phyloP scores from a whole-genome alignment of 2,888 invertebrate genomes.

The Agrochola lota region DNA sequence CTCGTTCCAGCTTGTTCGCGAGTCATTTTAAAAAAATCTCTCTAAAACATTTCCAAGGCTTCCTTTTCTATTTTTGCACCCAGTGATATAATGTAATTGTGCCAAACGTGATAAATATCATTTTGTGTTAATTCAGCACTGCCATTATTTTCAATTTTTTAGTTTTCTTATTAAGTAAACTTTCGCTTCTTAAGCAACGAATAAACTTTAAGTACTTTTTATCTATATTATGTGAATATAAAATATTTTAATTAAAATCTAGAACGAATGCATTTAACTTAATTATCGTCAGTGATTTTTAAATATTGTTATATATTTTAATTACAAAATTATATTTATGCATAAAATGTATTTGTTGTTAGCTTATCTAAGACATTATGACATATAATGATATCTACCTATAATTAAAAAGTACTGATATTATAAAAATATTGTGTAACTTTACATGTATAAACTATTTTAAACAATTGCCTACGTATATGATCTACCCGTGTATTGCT shows the following conservation, averaged over 20 bases:
- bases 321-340: slow-evolving; percentile 66
- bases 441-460: slow-evolving; percentile 62
- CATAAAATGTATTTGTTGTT: slow-evolving; percentile 71
- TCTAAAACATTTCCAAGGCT: slow-evolving; percentile 54
- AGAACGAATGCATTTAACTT: slow-evolving; percentile 72
- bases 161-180: slow-evolving; percentile 56
- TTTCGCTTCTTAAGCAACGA: slow-evolving; percentile 66
- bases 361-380: slow-evolving; percentile 65
- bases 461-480: slow-evolving; percentile 64
- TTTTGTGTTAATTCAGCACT: slow-evolving; percentile 65
- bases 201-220: slow-evolving; percentile 62
- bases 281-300: slow-evolving; percentile 61
- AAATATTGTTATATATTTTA: slow-evolving; percentile 65
- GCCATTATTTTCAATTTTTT: slow-evolving; percentile 64
- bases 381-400: slow-evolving; percentile 58
- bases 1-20: slow-evolving; percentile 61
- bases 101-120: slow-evolving; percentile 69
- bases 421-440: slow-evolving; percentile 61
- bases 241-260: slow-evolving; percentile 57
- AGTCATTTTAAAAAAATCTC: slow-evolving; percentile 53
- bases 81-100: slow-evolving; percentile 70
- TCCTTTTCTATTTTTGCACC: slow-evolving; percentile 51
- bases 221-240: slow-evolving; percentile 56
- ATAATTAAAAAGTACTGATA: slow-evolving; percentile 70
- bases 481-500: slow-evolving; percentile 71